These are phyloP conservation scores for Ruditapes philippinarum DNA, from an alignment of 1,140 invertebrate genomes.

Conservation along the genomic window DNA sequence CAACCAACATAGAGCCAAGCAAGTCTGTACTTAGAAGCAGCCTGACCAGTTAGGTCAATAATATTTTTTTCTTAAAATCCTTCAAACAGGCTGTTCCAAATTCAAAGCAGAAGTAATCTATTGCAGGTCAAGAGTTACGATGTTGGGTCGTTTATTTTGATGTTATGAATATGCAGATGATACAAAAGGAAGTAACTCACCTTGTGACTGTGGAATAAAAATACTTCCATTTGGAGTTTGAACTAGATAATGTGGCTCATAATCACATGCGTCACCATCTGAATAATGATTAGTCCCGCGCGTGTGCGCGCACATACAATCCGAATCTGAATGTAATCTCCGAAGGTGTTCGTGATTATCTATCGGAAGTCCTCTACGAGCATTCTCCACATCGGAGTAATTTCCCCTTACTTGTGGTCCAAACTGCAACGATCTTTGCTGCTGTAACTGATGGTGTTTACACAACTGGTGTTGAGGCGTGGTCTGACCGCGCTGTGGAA, in stretches of 20 bases:
- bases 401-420: conserved; percentile 82
- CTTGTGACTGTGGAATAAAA: conserved; percentile 92
- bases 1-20: too few species aligned
- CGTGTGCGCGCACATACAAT: conserved; percentile 32
- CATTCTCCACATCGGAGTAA: conserved; percentile 81
- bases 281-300: conserved; percentile 69
- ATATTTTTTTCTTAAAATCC: too few species aligned
- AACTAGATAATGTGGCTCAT: conserved; percentile 96
- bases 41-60: too few species aligned
- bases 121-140: too few species aligned
- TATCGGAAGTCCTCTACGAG: conserved; percentile 65
- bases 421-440: conserved; percentile 73
- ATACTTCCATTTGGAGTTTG: conserved; percentile 96
- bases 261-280: conserved; percentile 92
- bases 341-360: conserved; percentile 52
- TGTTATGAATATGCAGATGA: too few species aligned
- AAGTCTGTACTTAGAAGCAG: too few species aligned
- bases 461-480: conserved; percentile 32
- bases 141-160: too few species aligned
- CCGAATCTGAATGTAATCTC: conserved; percentile 56
- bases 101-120: too few species aligned
- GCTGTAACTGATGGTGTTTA: conserved; percentile 59
- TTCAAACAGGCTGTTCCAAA: too few species aligned
- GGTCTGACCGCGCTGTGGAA: conserved; percentile 80
- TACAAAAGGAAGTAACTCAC: conserved; percentile 86